phyloP scores from a whole-genome alignment of 2,888 invertebrate species.

The Nephrotoma flavescens region DNA sequence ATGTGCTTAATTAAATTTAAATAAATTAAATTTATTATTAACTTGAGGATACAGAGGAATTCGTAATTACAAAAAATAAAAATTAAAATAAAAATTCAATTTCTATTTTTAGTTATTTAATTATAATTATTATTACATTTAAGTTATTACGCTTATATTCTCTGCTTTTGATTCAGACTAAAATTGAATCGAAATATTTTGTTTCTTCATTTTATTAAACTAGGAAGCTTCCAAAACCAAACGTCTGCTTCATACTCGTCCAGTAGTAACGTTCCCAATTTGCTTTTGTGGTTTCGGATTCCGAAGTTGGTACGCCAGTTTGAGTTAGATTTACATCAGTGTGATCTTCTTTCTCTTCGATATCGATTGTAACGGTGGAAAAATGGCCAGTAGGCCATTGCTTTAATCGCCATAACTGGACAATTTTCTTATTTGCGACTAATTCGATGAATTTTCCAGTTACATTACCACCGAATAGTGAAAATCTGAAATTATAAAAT shows the following conservation, averaged over 20 bases:
- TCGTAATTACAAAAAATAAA: background rate
- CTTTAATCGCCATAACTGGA: slow-evolving; percentile 86
- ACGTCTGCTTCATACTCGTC: slow-evolving; percentile 65
- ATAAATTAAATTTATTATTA: background rate
- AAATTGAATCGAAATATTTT: background rate
- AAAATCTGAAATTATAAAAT: slow-evolving; percentile 40
- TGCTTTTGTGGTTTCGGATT: slow-evolving; percentile 59
- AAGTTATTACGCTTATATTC: background rate
- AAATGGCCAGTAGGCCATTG: slow-evolving; percentile 88
- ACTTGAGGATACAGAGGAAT: background rate
- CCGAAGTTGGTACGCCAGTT: slow-evolving; percentile 67
- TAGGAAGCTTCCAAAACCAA: slow-evolving; percentile 25
- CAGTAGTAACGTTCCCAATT: slow-evolving; percentile 95
- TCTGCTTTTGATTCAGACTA: background rate
- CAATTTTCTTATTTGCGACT: slow-evolving; percentile 67
- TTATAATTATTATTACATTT: background rate
- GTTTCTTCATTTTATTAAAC: slow-evolving; percentile 8
- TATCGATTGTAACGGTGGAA: slow-evolving; percentile 72
- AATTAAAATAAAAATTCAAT: background rate
- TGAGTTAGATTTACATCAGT: slow-evolving; percentile 74
- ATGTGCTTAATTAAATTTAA: background rate
- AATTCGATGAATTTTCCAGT: slow-evolving; percentile 76
- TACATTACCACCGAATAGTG: slow-evolving; percentile 85
- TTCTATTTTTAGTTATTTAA: background rate
- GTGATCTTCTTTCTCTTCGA: slow-evolving; percentile 77